Evolutionary conservation across 2,888 invertebrate species (phyloP), one percentile per base, ranked within the genome.

Genomic region (Parthenolecanium corni): DNA sequence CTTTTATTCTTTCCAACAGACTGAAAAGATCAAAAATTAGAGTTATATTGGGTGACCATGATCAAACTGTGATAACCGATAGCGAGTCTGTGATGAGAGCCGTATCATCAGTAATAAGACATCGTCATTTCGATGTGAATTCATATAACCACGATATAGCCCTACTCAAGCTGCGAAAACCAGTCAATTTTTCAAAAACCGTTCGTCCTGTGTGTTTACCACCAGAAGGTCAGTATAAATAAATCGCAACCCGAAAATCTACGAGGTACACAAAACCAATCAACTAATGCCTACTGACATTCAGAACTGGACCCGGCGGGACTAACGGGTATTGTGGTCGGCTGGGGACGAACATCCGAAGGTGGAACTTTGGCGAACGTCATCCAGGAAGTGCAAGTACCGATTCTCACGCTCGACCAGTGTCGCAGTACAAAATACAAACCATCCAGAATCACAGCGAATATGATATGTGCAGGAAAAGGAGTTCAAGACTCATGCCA

Each of bases 131-230:
- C 72, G 88, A 90, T 72, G 82, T 86, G 2, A 85, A 88, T 70
- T 84, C 87, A 0, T 90, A 88, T 72, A 89, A 89, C 74, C 89
- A 90, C 72, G 89, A 90, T 71, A 86, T 90, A 56, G 89, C 89
- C 0, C 74, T 90, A 61, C 75, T 90, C 20, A 84, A 82, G 70
- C 74, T 90, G 18, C 76, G 89, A 31, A 89, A 87, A 72, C 83
- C 88, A 0, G 85, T 89, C 16, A 77, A 78, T 57, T 89, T 86
- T 73, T 82, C 84, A 0, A 85, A 84, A 73, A 83, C 81, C 66
- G 81, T 86, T 66, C 79, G 81, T 68, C 89, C 89, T 0, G 81
- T 89, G 52, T 90, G 89, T 72, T 76, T 90, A 66, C 89, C 89
- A 1, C 78, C 81, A 66, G 73, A 81, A 69, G 80, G 86, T 85